A percentile compares a stretch with the other conserved stretches of the same genome.
These are phyloP conservation scores for Puffinus mauretanicus DNA, from an alignment of 2,113 vertebrate genomes.

Conservation along the genomic window DNA sequence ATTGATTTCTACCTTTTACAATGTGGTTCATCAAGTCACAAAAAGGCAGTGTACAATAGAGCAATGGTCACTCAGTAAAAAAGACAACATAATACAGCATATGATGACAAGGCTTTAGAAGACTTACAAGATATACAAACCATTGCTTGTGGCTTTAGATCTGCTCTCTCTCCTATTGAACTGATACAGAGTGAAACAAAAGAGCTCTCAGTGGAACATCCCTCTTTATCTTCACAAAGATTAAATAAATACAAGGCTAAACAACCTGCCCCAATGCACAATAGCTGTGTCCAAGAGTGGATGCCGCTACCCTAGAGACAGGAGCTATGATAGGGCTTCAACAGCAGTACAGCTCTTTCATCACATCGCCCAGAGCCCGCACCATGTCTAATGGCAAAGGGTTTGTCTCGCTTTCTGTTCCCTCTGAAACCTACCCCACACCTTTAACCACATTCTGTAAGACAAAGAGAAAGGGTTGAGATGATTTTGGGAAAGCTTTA, in stretches of 20 bases:
- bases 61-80: conserved; percentile 36
- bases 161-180: neutral
- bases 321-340: neutral
- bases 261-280: neutral
- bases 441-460: neutral
- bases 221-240: conserved; percentile 7
- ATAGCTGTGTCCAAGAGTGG: neutral
- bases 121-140: conserved; percentile 40
- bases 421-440: neutral
- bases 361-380: neutral
- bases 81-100: conserved; percentile 33
- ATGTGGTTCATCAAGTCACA: conserved; percentile 5
- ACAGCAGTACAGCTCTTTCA: neutral
- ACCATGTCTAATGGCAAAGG: neutral
- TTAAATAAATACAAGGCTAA: conserved; percentile 29
- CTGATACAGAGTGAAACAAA: conserved; percentile 16
- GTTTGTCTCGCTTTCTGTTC: neutral
- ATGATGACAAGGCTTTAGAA: conserved; percentile 49
- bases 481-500: neutral
- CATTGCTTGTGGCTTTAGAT: conserved; percentile 27
- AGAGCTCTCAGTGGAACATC: neutral
- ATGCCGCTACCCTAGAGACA: neutral
- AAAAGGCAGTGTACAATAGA: neutral
- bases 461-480: neutral
- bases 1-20: conserved; percentile 44